phyloP scores from a whole-genome alignment of 1,140 invertebrate genomes.

The Theocolax elegans region DNA sequence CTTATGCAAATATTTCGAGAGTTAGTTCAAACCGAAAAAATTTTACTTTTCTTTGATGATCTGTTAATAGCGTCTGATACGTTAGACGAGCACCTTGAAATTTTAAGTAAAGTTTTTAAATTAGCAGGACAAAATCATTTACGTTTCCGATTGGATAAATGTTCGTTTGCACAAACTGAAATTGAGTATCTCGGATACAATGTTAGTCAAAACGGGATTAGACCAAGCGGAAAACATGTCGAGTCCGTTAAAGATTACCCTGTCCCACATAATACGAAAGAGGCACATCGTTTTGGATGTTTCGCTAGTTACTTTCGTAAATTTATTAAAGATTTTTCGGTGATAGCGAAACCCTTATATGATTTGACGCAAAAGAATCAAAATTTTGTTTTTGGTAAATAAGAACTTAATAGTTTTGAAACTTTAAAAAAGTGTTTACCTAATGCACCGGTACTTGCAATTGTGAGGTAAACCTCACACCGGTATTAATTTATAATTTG shows the following conservation, averaged over 20 bases:
- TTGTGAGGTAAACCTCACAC: too few species aligned
- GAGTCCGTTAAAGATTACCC: too few species aligned
- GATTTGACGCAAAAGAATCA: too few species aligned
- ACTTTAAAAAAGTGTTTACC: background rate
- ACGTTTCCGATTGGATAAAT: slow-evolving; percentile 15
- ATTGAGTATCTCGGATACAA: slow-evolving; percentile 25
- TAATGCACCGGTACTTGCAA: background rate
- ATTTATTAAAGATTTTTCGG: background rate
- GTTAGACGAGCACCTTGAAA: slow-evolving; percentile 2
- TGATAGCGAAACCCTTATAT: background rate
- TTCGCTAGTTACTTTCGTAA: background rate
- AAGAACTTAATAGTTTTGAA: too few species aligned
- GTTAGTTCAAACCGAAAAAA: too few species aligned
- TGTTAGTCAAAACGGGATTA: background rate
- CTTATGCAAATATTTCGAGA: background rate
- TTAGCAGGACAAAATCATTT: background rate
- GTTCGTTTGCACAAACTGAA: background rate
- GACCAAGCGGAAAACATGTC: too few species aligned
- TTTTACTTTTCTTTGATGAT: background rate
- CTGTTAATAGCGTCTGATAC: slow-evolving; percentile 23
- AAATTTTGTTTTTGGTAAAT: too few species aligned
- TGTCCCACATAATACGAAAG: background rate
- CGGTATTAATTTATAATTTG: too few species aligned
- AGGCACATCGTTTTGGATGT: background rate
- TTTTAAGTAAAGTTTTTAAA: slow-evolving; percentile 17